Conservation (phyloP, 2,888 invertebrate genomes). For the Falcaria lacertinaria region DNA sequence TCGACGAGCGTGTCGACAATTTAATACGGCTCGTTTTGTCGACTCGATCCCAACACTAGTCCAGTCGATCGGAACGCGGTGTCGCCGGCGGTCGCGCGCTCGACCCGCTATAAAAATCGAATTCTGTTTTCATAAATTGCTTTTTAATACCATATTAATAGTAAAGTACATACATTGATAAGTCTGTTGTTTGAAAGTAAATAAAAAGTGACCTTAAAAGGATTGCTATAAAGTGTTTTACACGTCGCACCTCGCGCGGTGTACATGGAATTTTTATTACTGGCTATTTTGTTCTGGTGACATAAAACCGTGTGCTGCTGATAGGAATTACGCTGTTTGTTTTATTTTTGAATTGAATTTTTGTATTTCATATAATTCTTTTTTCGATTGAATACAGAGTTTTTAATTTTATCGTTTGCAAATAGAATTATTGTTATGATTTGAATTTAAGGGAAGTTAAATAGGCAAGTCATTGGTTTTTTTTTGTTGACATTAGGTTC, state of each 20-base stretch:
- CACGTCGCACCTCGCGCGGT: neutral
- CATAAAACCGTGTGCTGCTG: conserved; percentile 26
- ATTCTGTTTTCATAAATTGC: conserved; percentile 18
- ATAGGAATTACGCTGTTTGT: neutral
- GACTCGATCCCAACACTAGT: conserved; percentile 46
- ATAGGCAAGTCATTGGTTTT: too few species aligned
- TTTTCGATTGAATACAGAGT: neutral
- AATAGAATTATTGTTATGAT: neutral
- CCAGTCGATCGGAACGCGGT: conserved; percentile 50
- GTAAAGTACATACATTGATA: too few species aligned
- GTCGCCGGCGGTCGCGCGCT: conserved; percentile 46
- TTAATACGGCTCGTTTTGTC: conserved; percentile 14
- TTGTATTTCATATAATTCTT: neutral
- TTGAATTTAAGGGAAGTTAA: too few species aligned
- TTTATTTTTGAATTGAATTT: neutral
- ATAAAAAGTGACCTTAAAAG: too few species aligned
- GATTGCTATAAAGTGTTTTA: neutral
- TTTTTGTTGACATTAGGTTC: too few species aligned
- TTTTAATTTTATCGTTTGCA: neutral
- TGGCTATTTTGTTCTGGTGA: conserved; percentile 46
- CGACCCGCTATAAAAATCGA: conserved; percentile 23
- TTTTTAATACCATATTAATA: neutral
- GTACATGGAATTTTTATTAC: conserved; percentile 1
- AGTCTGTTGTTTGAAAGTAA: too few species aligned
- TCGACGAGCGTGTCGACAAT: conserved; percentile 1